phyloP scores from a whole-genome alignment of 1,140 invertebrate species.

The Ephestia elutella region DNA sequence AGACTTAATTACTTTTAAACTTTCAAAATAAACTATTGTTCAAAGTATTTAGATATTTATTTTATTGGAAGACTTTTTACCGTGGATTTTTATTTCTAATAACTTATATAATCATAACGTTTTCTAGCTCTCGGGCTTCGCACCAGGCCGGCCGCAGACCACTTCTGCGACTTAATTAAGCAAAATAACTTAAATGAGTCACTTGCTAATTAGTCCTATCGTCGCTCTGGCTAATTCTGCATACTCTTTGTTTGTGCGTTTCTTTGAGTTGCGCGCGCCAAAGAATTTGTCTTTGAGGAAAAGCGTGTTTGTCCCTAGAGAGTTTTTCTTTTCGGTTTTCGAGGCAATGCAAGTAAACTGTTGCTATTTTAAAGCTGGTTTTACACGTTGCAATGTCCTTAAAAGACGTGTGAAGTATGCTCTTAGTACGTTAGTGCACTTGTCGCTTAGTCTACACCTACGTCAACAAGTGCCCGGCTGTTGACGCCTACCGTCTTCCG shows the following conservation, averaged over 20 bases:
- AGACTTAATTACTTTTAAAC: no score
- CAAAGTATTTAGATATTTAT: no score
- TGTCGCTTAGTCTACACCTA: conserved; percentile 36
- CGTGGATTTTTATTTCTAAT: background rate
- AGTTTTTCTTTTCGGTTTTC: conserved; percentile 10
- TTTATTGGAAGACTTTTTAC: no score
- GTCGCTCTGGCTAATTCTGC: conserved; percentile 61
- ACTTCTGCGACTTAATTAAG: conserved; percentile 73
- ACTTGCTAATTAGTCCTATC: conserved; percentile 69
- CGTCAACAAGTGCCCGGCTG: conserved; percentile 59
- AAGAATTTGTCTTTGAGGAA: conserved; percentile 71
- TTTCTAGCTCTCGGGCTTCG: background rate
- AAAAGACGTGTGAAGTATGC: conserved; percentile 36
- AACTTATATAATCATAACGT: background rate
- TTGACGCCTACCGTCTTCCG: conserved; percentile 9
- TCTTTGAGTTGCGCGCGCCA: conserved; percentile 63
- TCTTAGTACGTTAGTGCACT: conserved; percentile 35
- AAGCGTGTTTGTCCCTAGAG: conserved; percentile 59
- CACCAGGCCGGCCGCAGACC: conserved; percentile 62
- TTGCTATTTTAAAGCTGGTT: conserved; percentile 5
- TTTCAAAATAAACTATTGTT: no score
- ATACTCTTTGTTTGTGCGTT: conserved; percentile 66
- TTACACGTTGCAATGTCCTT: conserved; percentile 11
- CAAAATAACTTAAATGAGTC: conserved; percentile 71
- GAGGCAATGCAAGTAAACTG: conserved; percentile 5